Evolutionary conservation across 2,888 invertebrate genomes (phyloP).

Genomic region (Drosophila atripex): DNA sequence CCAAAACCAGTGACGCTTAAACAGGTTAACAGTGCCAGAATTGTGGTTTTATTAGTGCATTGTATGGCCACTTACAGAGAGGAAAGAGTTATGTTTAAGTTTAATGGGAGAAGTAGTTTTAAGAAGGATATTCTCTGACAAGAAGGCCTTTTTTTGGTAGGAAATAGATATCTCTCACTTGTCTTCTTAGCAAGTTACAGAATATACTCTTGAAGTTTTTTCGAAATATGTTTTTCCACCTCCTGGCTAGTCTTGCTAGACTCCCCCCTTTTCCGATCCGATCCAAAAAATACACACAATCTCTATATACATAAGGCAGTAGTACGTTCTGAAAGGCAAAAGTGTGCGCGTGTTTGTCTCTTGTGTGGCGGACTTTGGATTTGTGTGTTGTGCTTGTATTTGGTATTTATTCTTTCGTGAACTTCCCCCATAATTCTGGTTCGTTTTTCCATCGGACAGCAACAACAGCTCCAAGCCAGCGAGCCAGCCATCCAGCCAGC

Average conservation of each 20-base stretch:
- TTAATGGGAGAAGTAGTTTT: too few relatives aligned
- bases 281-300: conserved; percentile 5
- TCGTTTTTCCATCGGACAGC: conserved; percentile 37
- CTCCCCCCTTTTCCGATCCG: background rate
- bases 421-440: conserved; percentile 67
- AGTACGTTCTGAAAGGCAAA: conserved; percentile 7
- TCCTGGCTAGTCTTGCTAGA: too few relatives aligned
- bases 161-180: too few relatives aligned
- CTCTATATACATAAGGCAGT: background rate
- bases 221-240: too few relatives aligned
- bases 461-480: conserved; percentile 17
- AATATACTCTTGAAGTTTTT: background rate
- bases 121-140: too few relatives aligned
- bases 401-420: conserved; percentile 55
- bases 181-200: background rate
- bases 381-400: conserved; percentile 45
- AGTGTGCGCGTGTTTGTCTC: conserved; percentile 68
- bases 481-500: conserved; percentile 40
- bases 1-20: conserved; percentile 42
- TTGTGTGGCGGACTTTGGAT: conserved; percentile 44
- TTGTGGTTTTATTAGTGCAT: conserved; percentile 51
- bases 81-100: too few relatives aligned
- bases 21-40: conserved; percentile 54
- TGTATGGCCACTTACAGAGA: conserved; percentile 15
- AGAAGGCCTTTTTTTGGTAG: too few relatives aligned